Evolutionary conservation across 2,113 vertebrate species (phyloP).

Genomic region (Larimichthys crocea): DNA sequence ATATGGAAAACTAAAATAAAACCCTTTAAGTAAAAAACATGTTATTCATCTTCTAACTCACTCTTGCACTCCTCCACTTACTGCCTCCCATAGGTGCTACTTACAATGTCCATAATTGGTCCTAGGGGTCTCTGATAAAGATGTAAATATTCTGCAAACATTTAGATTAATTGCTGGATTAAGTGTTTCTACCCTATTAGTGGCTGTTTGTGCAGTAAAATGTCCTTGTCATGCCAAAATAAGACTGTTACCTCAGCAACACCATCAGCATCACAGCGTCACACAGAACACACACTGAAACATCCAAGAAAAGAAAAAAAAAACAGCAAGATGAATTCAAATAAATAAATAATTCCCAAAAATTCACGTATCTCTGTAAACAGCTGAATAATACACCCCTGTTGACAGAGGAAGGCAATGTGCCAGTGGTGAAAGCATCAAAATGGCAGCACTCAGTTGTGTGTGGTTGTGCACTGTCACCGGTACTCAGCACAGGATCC

Average conservation of each 20-base stretch:
- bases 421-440: conserved; percentile 49
- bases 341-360: background rate
- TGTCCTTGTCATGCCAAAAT: conserved; percentile 26
- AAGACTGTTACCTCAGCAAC: conserved; percentile 27
- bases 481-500: conserved; percentile 44
- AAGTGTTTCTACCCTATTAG: background rate
- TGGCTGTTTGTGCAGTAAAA: conserved; percentile 5
- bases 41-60: background rate
- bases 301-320: background rate
- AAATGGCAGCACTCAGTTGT: conserved; percentile 63
- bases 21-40: too few relatives aligned
- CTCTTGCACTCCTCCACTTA: too few relatives aligned
- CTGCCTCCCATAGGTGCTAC: background rate
- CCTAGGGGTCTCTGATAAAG: background rate
- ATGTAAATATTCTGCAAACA: background rate
- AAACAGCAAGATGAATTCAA: background rate
- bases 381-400: conserved; percentile 5
- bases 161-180: background rate
- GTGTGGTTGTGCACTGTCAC: conserved; percentile 43
- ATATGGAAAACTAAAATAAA: background rate
- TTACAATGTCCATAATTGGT: background rate
- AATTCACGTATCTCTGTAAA: background rate
- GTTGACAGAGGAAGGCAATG: conserved; percentile 13
- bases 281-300: background rate
- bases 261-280: conserved; percentile 9